Conservation (phyloP, 2,113 vertebrate species). For the Phalacrocorax aristotelis region DNA sequence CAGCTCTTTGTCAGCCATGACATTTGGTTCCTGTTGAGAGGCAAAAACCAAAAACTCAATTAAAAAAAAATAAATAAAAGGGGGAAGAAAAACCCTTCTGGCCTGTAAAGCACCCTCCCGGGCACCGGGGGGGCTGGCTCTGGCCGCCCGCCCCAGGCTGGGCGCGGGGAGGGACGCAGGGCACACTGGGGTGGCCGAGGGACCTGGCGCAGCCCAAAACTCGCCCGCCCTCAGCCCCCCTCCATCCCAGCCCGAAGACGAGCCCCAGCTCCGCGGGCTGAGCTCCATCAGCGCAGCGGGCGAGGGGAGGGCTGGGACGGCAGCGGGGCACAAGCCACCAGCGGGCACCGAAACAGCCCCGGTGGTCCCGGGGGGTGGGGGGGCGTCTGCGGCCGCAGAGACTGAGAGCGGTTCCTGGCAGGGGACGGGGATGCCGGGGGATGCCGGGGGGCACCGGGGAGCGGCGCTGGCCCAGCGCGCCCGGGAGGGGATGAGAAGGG, state of each 20-base stretch:
- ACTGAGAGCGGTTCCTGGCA: fast-evolving
- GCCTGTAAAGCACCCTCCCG: fast-evolving
- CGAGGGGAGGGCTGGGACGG: not conserved
- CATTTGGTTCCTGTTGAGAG: not conserved
- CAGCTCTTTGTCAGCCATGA: not conserved
- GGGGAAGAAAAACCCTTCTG: not conserved
- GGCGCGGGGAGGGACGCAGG: not conserved
- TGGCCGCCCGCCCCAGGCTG: too few species aligned
- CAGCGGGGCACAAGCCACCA: too few species aligned
- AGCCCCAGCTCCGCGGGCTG: not conserved
- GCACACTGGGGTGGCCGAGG: not conserved
- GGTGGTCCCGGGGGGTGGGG: not conserved
- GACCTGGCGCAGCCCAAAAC: not conserved
- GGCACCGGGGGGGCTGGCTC: too few species aligned
- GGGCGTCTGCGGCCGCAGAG: not conserved
- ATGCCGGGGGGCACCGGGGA: not conserved
- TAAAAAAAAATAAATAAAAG: too few species aligned
- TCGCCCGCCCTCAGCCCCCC: fast-evolving
- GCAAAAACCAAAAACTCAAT: fast-evolving
- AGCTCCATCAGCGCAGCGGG: not conserved
- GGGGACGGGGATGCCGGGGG: not conserved
- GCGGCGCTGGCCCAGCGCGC: not conserved
- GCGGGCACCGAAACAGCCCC: fast-evolving
- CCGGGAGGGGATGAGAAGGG: not conserved
- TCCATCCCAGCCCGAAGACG: not conserved